phyloP scores from a whole-genome alignment of 2,113 vertebrate genomes.

The Platycercus adscitus region DNA sequence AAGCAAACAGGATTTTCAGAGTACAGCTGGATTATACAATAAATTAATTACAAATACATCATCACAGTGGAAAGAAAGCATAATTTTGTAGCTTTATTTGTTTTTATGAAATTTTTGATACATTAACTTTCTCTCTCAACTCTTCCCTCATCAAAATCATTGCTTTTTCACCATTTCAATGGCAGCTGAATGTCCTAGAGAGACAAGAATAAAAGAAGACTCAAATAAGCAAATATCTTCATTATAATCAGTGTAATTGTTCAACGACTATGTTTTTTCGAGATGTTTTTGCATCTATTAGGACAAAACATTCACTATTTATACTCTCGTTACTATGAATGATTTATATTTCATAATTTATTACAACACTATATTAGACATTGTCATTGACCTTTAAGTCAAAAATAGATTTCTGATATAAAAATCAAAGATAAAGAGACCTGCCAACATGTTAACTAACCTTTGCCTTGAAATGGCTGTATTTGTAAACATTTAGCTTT shows the following conservation, averaged over 20 bases:
- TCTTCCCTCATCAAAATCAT: not conserved
- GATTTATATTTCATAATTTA: not conserved
- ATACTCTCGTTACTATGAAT: not conserved
- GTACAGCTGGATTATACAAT: not conserved
- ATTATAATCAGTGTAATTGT: not conserved
- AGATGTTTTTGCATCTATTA: not conserved
- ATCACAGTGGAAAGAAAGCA: not conserved
- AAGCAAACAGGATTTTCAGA: not conserved
- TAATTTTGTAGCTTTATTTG: not conserved
- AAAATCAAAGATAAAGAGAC: not conserved
- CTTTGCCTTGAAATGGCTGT: not conserved
- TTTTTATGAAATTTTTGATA: not conserved
- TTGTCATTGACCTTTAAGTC: not conserved
- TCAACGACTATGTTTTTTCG: not conserved
- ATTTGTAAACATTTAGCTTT: not conserved
- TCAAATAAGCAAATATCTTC: not conserved
- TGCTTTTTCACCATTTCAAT: not conserved
- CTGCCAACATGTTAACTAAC: not conserved
- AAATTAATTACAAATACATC: not conserved
- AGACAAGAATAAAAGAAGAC: not conserved
- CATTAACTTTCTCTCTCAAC: not conserved
- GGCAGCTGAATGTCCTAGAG: not conserved
- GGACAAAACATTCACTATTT: not conserved
- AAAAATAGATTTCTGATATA: not conserved
- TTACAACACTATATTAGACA: not conserved